Evolutionary conservation across 1,140 invertebrate genomes (phyloP).

Genomic region (Listronotus bonariensis): DNA sequence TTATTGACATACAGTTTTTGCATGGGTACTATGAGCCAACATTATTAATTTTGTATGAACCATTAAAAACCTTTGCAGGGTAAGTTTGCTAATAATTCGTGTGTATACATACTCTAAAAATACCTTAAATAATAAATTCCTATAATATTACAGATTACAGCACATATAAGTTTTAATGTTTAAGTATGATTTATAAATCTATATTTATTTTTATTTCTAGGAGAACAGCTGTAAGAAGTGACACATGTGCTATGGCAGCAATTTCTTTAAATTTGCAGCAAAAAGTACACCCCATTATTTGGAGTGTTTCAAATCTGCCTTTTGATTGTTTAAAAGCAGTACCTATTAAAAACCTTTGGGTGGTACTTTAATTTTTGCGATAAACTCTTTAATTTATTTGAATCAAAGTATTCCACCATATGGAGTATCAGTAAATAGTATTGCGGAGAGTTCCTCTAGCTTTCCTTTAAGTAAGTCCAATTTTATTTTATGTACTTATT

Average conservation of each 20-base stretch:
- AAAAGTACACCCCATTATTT: conserved; percentile 94
- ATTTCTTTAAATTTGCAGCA: conserved; percentile 96
- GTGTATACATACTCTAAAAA: no score
- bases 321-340: conserved; percentile 90
- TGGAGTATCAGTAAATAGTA: conserved; percentile 91
- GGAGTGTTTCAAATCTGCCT: conserved; percentile 91
- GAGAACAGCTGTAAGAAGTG: conserved; percentile 90
- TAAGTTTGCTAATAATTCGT: no score
- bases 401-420: conserved; percentile 98
- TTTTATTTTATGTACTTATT: no score
- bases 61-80: conserved; percentile 95
- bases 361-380: conserved; percentile 89
- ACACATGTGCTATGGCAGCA: conserved; percentile 95
- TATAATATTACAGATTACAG: no score
- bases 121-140: no score
- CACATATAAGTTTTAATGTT: no score
- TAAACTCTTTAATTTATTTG: conserved; percentile 92
- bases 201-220: conserved; percentile 51
- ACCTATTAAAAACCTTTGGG: conserved; percentile 92
- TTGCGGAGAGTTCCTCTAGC: conserved; percentile 84
- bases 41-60: conserved; percentile 94
- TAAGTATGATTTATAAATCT: no score
- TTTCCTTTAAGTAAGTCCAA: conserved; percentile 72
- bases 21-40: conserved; percentile 99
- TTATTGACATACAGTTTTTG: conserved; percentile 96